Conservation (phyloP, 2,888 invertebrate genomes). For the Apamea sordens region DNA sequence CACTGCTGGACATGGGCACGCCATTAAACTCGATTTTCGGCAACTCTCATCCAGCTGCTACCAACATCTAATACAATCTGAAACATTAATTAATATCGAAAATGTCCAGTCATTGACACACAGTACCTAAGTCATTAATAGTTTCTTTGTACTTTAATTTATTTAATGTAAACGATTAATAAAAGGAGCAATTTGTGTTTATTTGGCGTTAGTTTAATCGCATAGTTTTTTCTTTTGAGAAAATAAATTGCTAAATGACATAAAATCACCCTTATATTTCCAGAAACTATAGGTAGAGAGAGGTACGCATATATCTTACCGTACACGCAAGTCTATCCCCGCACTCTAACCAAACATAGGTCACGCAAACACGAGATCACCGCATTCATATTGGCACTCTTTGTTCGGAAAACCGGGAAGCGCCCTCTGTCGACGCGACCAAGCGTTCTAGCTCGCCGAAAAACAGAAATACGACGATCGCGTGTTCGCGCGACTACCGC, state of each 20-base stretch:
- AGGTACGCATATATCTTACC: no score
- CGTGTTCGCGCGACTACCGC: not conserved
- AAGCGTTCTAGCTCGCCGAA: not conserved
- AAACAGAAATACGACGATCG: not conserved
- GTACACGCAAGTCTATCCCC: not conserved
- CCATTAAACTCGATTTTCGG: no score
- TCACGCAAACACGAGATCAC: not conserved
- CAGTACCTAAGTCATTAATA: not conserved
- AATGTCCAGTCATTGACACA: not conserved
- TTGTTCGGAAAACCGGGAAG: no score
- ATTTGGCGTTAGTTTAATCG: not conserved
- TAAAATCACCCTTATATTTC: not conserved
- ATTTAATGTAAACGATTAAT: not conserved
- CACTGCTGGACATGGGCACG: no score
- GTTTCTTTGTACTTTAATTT: slow-evolving; percentile 4
- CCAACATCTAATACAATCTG: no score
- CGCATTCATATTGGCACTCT: not conserved
- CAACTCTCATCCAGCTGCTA: no score
- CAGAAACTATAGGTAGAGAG: not conserved
- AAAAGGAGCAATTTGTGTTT: not conserved
- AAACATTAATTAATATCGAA: not conserved
- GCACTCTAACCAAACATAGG: not conserved
- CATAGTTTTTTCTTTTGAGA: not conserved
- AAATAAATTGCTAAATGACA: not conserved
- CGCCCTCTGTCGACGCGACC: not conserved